phyloP scores from a whole-genome alignment of 2,888 invertebrate species.

The Hypomecis punctinalis region DNA sequence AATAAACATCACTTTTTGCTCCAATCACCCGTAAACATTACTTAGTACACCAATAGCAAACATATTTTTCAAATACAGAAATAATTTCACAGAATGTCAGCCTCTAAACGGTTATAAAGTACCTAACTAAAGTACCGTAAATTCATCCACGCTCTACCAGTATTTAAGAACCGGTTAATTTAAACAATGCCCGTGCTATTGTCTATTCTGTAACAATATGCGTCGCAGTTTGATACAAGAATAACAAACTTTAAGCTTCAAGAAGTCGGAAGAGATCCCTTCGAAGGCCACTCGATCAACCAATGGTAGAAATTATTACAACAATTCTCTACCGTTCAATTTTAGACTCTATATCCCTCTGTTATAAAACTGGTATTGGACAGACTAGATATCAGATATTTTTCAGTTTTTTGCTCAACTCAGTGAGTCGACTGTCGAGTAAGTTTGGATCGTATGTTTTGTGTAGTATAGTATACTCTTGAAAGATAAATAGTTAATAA shows the following conservation, averaged over 20 bases:
- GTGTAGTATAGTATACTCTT: neutral
- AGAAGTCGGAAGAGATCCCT: constrained; percentile 65
- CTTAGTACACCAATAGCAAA: too few relatives aligned
- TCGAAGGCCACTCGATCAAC: constrained; percentile 54
- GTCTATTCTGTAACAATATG: constrained; percentile 9
- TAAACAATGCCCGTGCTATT: constrained; percentile 14
- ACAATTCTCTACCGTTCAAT: constrained; percentile 1
- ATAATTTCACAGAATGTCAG: too few relatives aligned
- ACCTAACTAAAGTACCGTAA: neutral
- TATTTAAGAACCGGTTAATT: constrained; percentile 13
- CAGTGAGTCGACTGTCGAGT: neutral
- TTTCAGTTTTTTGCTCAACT: constrained; percentile 17
- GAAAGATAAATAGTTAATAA: constrained; percentile 1
- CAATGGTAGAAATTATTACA: constrained; percentile 14
- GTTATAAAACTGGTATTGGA: neutral
- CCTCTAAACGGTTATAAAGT: too few relatives aligned
- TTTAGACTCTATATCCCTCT: constrained; percentile 12
- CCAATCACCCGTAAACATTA: too few relatives aligned
- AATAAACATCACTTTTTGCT: too few relatives aligned
- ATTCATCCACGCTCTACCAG: neutral
- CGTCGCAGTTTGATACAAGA: constrained; percentile 29
- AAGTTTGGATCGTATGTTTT: constrained; percentile 8
- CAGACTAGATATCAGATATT: neutral
- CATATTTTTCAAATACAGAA: too few relatives aligned
- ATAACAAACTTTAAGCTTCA: constrained; percentile 48